Evolutionary conservation across 2,888 invertebrate species (phyloP).

Genomic region (Pheosia tremula): DNA sequence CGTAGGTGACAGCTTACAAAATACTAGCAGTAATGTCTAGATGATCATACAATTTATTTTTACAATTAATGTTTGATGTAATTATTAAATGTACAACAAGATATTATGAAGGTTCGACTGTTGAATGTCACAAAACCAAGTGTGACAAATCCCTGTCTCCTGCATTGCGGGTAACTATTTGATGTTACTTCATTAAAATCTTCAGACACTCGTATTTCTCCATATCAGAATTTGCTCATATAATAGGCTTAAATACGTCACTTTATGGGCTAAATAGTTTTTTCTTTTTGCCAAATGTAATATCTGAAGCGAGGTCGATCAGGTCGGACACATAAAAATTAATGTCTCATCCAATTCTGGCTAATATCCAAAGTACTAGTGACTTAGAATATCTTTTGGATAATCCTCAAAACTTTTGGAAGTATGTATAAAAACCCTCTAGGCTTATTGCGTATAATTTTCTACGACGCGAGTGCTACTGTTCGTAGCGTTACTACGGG

Average conservation of each 20-base stretch:
- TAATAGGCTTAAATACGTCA: too few relatives aligned
- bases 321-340: slow-evolving; percentile 30
- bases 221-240: not conserved
- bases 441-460: not conserved
- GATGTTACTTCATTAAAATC: not conserved
- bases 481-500: slow-evolving; percentile 11
- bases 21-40: too few relatives aligned
- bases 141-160: not conserved
- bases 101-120: too few relatives aligned
- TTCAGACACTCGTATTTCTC: slow-evolving; percentile 1
- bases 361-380: slow-evolving; percentile 30
- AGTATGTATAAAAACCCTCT: not conserved
- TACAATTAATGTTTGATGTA: too few relatives aligned
- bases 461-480: slow-evolving; percentile 7
- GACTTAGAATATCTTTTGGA: slow-evolving; percentile 29
- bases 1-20: too few relatives aligned
- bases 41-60: too few relatives aligned
- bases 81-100: too few relatives aligned
- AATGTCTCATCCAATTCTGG: slow-evolving; percentile 26
- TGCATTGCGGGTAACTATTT: not conserved
- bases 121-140: not conserved
- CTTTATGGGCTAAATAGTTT: slow-evolving; percentile 12
- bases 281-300: slow-evolving; percentile 18
- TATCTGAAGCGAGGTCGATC: slow-evolving; percentile 19
- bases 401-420: slow-evolving; percentile 22